These are phyloP conservation scores for Dasyornis broadbenti DNA, from an alignment of 2,113 vertebrate genomes.

Conservation along the genomic window DNA sequence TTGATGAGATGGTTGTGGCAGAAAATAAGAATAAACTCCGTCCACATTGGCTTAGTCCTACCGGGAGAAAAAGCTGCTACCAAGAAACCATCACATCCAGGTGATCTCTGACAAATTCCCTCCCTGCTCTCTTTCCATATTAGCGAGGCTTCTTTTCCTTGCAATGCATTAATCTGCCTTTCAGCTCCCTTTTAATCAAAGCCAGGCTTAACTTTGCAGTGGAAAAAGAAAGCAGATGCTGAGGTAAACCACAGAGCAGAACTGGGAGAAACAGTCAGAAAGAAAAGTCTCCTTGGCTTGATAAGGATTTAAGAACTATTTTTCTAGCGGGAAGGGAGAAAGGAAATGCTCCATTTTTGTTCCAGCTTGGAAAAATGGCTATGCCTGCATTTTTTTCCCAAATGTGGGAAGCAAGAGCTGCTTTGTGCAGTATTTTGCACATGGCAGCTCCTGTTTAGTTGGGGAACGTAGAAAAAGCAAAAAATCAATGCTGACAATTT, in stretches of 20 bases:
- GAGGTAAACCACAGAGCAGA: neutral
- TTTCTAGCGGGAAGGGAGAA: neutral
- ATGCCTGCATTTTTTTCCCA: neutral
- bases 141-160: neutral
- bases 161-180: slow-evolving; percentile 8
- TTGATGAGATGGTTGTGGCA: neutral
- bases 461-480: neutral
- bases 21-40: neutral
- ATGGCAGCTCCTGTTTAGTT: neutral
- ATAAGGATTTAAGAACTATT: neutral
- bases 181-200: slow-evolving; percentile 28
- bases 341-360: neutral
- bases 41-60: neutral
- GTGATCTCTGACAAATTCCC: neutral
- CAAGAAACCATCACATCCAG: neutral
- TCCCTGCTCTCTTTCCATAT: neutral
- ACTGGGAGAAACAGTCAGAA: neutral
- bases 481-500: neutral
- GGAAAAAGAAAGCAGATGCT: slow-evolving; percentile 32
- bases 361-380: neutral
- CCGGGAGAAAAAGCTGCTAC: neutral
- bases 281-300: slow-evolving; percentile 1
- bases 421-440: neutral
- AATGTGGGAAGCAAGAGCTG: neutral
- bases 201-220: neutral